phyloP scores from a whole-genome alignment of 1,140 invertebrate species.

The Pachypeltis micranthus region DNA sequence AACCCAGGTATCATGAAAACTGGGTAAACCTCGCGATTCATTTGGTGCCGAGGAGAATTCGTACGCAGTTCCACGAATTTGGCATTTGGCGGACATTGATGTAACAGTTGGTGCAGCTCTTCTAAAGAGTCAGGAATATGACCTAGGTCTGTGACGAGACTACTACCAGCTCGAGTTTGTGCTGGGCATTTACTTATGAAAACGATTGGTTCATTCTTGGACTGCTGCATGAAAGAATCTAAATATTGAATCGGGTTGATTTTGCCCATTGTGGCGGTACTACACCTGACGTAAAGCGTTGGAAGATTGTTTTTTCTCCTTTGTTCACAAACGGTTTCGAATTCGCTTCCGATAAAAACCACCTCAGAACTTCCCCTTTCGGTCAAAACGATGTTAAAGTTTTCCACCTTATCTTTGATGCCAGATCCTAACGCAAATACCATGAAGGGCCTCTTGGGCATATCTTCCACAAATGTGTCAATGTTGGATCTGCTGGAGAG shows the following conservation, averaged over 20 bases:
- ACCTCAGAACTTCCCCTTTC: background rate
- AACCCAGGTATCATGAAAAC: slow-evolving; percentile 6
- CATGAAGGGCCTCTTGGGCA: background rate
- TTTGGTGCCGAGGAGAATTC: background rate
- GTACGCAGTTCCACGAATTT: background rate
- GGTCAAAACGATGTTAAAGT: background rate
- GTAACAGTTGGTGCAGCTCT: background rate
- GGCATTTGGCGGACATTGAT: background rate
- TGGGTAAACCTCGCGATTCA: background rate
- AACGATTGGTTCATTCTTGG: background rate
- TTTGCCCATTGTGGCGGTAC: background rate
- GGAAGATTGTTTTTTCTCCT: slow-evolving; percentile 10
- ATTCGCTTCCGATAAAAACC: background rate
- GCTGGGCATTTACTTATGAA: background rate
- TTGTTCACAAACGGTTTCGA: slow-evolving; percentile 2
- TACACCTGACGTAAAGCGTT: background rate
- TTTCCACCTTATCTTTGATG: background rate
- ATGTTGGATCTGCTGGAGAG: background rate
- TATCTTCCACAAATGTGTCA: background rate
- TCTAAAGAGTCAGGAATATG: background rate
- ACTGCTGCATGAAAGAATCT: background rate
- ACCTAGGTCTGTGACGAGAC: background rate
- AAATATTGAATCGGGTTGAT: background rate
- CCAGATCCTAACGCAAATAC: background rate
- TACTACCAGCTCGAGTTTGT: background rate